These are phyloP conservation scores for Vollenhovia emeryi DNA, from an alignment of 1,140 invertebrate species.

Conservation along the genomic window DNA sequence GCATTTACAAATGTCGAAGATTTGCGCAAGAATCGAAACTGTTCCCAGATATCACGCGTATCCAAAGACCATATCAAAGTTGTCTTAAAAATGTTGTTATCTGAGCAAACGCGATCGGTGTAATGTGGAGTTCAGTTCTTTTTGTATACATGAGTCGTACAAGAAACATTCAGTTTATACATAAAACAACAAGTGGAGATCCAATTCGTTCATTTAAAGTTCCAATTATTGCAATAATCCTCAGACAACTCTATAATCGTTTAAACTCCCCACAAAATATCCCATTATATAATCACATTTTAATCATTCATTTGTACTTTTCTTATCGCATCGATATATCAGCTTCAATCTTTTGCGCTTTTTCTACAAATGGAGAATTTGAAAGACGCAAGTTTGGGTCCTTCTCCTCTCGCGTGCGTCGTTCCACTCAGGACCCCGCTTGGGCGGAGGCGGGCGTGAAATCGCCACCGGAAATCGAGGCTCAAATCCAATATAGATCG, in stretches of 20 bases:
- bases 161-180: neutral
- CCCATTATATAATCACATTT: neutral
- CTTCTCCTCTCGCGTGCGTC: neutral
- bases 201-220: neutral
- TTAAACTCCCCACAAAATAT: neutral
- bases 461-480: slow-evolving; percentile 77
- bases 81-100: neutral
- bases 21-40: neutral
- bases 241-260: neutral
- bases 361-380: neutral
- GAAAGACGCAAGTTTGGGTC: neutral
- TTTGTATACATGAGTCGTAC: too few species aligned
- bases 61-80: neutral
- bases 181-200: neutral
- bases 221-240: neutral
- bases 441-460: slow-evolving; percentile 24
- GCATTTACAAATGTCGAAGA: neutral
- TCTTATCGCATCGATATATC: neutral
- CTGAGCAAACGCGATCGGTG: neutral
- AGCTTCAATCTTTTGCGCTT: neutral
- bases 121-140: neutral
- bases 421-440: too few species aligned
- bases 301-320: neutral
- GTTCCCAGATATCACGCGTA: neutral
- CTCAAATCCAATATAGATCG: slow-evolving; percentile 84